phyloP scores from a whole-genome alignment of 2,888 invertebrate genomes.

The Isoperla grammatica region DNA sequence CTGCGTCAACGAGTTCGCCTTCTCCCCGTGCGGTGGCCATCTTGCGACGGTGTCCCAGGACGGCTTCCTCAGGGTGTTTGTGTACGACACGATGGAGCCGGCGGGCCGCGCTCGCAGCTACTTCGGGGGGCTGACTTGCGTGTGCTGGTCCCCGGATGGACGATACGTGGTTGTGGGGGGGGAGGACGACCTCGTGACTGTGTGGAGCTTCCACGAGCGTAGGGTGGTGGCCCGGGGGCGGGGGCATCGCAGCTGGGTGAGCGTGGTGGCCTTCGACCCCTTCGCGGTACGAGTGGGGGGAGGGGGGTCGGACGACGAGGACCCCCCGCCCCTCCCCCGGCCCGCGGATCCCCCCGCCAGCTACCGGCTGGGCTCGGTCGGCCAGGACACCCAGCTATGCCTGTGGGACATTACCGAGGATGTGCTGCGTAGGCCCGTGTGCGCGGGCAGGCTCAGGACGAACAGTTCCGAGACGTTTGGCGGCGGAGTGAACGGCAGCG shows the following conservation, averaged over 20 bases:
- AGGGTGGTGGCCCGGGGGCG: conserved; percentile 95
- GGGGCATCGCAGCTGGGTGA: conserved; percentile 97
- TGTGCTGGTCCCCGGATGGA: conserved; percentile 97
- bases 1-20: conserved; percentile 93
- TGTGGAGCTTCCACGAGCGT: conserved; percentile 90
- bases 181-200: conserved; percentile 96
- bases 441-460: conserved; percentile 42
- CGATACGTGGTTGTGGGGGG: conserved; percentile 95
- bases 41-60: conserved; percentile 92
- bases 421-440: conserved; percentile 70
- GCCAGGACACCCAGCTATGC: conserved; percentile 96
- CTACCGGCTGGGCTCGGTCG: conserved; percentile 88
- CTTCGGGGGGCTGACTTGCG: conserved; percentile 96
- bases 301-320: conserved; percentile 33
- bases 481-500: conserved; percentile 28
- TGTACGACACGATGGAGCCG: conserved; percentile 96
- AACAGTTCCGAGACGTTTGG: conserved; percentile 26
- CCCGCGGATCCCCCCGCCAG: conserved; percentile 53
- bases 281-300: conserved; percentile 68
- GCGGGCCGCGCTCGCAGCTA: conserved; percentile 91
- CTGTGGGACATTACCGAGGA: conserved; percentile 99
- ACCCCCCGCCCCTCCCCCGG: conserved; percentile 28
- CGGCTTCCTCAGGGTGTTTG: conserved; percentile 92
- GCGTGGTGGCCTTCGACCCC: conserved; percentile 91
- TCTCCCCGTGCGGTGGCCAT: conserved; percentile 90